These are phyloP conservation scores for Thyatira batis DNA, from an alignment of 2,888 invertebrate genomes.

Conservation along the genomic window DNA sequence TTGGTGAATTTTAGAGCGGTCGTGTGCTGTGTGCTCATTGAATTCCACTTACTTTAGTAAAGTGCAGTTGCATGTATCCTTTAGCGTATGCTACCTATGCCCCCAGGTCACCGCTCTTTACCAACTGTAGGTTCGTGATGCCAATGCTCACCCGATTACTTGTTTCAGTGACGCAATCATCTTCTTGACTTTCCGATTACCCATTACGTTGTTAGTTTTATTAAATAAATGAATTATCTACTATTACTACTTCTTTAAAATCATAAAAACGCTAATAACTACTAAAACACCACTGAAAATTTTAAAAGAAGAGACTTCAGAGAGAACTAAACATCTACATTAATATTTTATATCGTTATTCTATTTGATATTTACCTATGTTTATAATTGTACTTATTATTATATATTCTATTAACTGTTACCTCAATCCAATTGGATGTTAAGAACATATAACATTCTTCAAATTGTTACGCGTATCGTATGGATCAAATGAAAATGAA, in stretches of 20 bases:
- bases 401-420: no score
- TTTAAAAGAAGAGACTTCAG: no score
- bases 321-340: no score
- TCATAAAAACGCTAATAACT: no score
- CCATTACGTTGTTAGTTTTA: not conserved
- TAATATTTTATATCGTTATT: no score
- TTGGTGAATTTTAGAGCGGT: not conserved
- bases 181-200: not conserved
- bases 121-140: not conserved
- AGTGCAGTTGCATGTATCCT: not conserved
- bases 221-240: not conserved
- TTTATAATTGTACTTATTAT: no score
- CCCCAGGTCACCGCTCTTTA: not conserved
- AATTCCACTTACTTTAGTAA: not conserved
- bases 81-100: not conserved
- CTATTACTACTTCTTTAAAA: no score
- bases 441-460: no score
- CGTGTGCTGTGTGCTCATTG: not conserved
- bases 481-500: not conserved
- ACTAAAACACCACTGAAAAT: no score
- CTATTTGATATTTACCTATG: no score
- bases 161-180: not conserved
- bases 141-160: not conserved
- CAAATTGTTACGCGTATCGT: no score
- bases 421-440: no score